Evolutionary conservation across 92 coral and sea anemone species (phyloP), one percentile per base, ranked within the genome.

Genomic region (Parazoanthus atlanticus): DNA sequence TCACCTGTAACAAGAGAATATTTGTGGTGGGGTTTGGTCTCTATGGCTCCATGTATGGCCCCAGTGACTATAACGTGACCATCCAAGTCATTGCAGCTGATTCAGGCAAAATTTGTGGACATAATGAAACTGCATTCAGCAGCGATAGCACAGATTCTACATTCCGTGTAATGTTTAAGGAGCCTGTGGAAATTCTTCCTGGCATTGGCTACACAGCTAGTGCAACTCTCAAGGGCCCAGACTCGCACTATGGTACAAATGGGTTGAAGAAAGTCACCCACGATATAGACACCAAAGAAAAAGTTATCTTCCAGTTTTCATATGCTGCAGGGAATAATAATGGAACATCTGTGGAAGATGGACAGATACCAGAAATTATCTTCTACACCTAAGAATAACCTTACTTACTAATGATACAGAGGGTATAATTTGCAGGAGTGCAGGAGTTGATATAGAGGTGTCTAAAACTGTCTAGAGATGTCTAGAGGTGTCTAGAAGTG

Each of bases 341-440:
- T 89, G 99, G 99, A 3, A 96, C 99, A 21, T 96, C 99, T 9
- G 95, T 96, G 2, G 99, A 96, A 77, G 99, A 96, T 91, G 99
- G 99, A 30, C 99, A 96, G 89, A 96, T 96, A 19, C 99, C 99
- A 32, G 99, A 96, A 81, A 91, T 96, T 61, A 96, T 96, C 40
- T 96, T 95, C 88, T 96, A 96, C 89, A 96, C 99, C 38, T 96
- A 91, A 94, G 47, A n/a, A 74, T 19, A 19, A 33, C 8, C 43
- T 64, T 15, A 19, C 43, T 41, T 15, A 0, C 16, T 5, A 29
- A 21, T 12, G 58, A 12, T 13, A 13, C 58, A 0, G 4, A 13
- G 3, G 0, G 58, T 52, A 13, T 52, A 52, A 15, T 13, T 52
- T 52, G 58, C 21, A 1, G 58, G 58, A 2, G 21, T 52, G 58